Conservation (phyloP, 2,113 vertebrate genomes). For the Alouatta palliata region DNA sequence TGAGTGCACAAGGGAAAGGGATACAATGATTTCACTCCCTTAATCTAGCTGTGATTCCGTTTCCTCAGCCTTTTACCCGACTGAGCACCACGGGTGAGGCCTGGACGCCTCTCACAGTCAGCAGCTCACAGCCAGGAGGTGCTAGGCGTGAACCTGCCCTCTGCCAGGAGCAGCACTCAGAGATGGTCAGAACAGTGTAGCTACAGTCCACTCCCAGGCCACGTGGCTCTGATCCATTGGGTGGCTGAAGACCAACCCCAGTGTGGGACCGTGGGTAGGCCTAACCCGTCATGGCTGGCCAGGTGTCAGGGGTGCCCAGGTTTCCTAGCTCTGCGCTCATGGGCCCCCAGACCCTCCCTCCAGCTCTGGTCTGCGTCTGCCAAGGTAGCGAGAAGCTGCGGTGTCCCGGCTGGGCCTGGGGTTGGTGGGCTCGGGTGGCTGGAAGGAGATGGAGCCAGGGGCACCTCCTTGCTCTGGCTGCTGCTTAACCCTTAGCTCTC, state of each 20-base stretch:
- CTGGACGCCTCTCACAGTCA: background rate
- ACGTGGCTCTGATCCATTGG: too few relatives aligned
- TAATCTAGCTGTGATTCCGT: background rate
- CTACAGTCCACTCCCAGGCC: background rate
- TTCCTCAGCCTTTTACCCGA: background rate
- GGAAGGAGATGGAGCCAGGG: background rate
- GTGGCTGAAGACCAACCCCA: background rate
- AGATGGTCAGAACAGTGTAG: background rate
- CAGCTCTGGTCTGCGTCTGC: background rate
- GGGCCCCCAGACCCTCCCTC: background rate
- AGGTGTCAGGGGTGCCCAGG: background rate
- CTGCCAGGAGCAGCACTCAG: background rate
- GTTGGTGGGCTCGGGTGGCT: background rate
- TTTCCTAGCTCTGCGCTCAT: background rate
- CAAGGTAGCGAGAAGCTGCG: background rate
- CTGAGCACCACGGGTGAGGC: background rate
- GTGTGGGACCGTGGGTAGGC: background rate
- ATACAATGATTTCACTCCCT: background rate
- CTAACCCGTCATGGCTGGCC: too few relatives aligned
- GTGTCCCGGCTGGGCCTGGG: background rate
- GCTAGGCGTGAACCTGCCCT: background rate
- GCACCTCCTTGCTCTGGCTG: background rate
- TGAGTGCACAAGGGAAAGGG: background rate
- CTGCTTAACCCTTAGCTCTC: background rate
- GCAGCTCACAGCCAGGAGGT: background rate